Base-by-base conservation (phyloP, 2,113 vertebrate species). In the Cariama cristata region DNA sequence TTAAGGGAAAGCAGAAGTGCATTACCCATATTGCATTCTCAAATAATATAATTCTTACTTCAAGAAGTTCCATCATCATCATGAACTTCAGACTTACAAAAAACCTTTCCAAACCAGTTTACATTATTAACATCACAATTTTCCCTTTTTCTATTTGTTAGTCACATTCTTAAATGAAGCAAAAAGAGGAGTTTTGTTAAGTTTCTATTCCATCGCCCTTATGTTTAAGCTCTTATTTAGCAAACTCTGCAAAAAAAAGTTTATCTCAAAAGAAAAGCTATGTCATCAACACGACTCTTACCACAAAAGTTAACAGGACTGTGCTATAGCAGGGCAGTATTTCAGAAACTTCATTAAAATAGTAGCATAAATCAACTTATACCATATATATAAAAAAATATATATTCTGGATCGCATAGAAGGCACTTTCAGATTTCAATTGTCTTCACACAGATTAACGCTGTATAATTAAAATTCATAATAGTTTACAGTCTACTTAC, bases 401-500 rank as follows among this genome's bases (percentile, higher is more conserved):
- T 20, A 19, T 12, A 56, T 19, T 3, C 24, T 66, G 52, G 26
- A 74, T 77, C 9, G 71, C 4, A 53, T 0, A 80, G 20, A 71
- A 88, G 9, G 63, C 35, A 69, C 21, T n/a, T 81, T 9, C 3
- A 66, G 17, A 49, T 67, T 91, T 71, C 28, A 53, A 9, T 40
- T 40, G 15, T 71, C 73, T 76, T 63, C 53, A 86, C 32, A 75
- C 3, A 63, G 8, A 86, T 47, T 42, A 66, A 88, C 67, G 17
- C 19, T 40, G 6, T 32, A n/a, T 38, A 62, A 90, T 40, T 69
- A 42, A 45, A 58, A 93, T 60, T 32, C 40, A 90, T 21, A 89
- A 52, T 14, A 71, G 9, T 49, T 84, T n/a, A 67, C 8, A 93
- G 87, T 47, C 24, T 96, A 98, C 98, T 99, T 99, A 99, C 99